Percentiles rank a stretch among this genome's conserved stretches.
Conservation (phyloP, 2,888 invertebrate species). For the Drosophila lacicola region DNA sequence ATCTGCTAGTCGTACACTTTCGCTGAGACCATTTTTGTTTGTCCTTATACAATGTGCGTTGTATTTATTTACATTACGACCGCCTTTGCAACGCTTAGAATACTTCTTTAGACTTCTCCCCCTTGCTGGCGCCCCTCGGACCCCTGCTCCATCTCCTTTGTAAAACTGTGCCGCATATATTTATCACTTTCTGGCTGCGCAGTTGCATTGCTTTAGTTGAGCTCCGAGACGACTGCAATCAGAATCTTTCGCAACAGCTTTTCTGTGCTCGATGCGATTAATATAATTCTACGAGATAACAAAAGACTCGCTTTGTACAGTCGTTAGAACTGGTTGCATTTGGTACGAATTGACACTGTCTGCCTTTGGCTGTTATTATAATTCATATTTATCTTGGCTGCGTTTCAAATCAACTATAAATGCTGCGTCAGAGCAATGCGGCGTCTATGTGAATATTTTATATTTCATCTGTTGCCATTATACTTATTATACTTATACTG, state of each 20-base stretch:
- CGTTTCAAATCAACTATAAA: constrained; percentile 10
- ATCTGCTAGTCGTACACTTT: background rate
- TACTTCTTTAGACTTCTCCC: background rate
- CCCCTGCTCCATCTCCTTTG: background rate
- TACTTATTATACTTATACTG: too few relatives aligned
- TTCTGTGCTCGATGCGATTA: constrained; percentile 29
- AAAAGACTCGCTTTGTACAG: constrained; percentile 41
- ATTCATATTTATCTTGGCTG: constrained; percentile 16
- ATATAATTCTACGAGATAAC: constrained; percentile 51
- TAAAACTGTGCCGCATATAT: constrained; percentile 34
- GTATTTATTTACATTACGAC: constrained; percentile 30
- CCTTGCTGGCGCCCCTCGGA: background rate
- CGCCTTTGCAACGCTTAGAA: constrained; percentile 14
- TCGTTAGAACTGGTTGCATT: constrained; percentile 26
- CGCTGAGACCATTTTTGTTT: background rate
- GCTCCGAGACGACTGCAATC: constrained; percentile 24
- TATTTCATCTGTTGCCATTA: background rate
- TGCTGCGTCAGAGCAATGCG: constrained; percentile 1
- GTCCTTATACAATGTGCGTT: constrained; percentile 5
- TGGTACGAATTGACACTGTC: background rate
- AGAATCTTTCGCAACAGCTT: constrained; percentile 26
- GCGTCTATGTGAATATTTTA: background rate
- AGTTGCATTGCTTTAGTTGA: constrained; percentile 45
- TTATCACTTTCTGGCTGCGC: constrained; percentile 49
- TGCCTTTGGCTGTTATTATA: constrained; percentile 1